Conservation (phyloP, 1,140 invertebrate species). For the Solenopsis invicta region DNA sequence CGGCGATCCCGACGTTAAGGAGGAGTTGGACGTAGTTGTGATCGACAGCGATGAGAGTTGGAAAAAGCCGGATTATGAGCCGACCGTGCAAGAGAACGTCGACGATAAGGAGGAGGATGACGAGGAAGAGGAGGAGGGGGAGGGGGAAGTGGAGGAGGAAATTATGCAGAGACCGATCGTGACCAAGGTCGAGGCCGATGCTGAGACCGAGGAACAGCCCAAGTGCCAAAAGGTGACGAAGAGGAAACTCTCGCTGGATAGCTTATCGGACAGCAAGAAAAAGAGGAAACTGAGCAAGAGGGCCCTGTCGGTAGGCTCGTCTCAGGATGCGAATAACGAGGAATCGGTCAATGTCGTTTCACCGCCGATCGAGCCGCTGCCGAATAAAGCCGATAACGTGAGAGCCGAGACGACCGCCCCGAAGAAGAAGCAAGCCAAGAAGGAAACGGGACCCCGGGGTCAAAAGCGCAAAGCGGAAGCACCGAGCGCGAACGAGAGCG, state of each 20-base stretch:
- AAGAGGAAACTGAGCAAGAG: slow-evolving; percentile 82
- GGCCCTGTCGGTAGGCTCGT: slow-evolving; percentile 81
- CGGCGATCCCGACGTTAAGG: slow-evolving; percentile 83
- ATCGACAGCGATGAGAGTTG: slow-evolving; percentile 79
- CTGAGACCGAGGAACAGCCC: slow-evolving; percentile 81
- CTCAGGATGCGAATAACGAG: slow-evolving; percentile 66
- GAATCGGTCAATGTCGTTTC: slow-evolving; percentile 51
- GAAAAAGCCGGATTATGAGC: slow-evolving; percentile 85
- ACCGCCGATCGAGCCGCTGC: slow-evolving; percentile 58
- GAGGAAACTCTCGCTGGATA: slow-evolving; percentile 83
- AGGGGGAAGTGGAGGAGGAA: slow-evolving; percentile 53
- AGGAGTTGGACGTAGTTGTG: slow-evolving; percentile 82
- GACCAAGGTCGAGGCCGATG: slow-evolving; percentile 29
- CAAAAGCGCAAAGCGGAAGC: slow-evolving; percentile 75
- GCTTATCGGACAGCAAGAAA: slow-evolving; percentile 80
- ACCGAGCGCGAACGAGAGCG: slow-evolving; percentile 60
- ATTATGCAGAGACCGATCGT: slow-evolving; percentile 40
- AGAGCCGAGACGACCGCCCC: slow-evolving; percentile 41
- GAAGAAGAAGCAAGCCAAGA: slow-evolving; percentile 80
- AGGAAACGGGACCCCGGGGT: slow-evolving; percentile 63
- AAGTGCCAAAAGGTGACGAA: slow-evolving; percentile 87
- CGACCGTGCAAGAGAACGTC: slow-evolving; percentile 81
- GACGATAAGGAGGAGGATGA: slow-evolving; percentile 73
- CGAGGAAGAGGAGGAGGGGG: slow-evolving; percentile 49
- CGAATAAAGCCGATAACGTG: slow-evolving; percentile 60